phyloP scores from a whole-genome alignment of 2,113 vertebrate species.

The Chloropsis cyanopogon region DNA sequence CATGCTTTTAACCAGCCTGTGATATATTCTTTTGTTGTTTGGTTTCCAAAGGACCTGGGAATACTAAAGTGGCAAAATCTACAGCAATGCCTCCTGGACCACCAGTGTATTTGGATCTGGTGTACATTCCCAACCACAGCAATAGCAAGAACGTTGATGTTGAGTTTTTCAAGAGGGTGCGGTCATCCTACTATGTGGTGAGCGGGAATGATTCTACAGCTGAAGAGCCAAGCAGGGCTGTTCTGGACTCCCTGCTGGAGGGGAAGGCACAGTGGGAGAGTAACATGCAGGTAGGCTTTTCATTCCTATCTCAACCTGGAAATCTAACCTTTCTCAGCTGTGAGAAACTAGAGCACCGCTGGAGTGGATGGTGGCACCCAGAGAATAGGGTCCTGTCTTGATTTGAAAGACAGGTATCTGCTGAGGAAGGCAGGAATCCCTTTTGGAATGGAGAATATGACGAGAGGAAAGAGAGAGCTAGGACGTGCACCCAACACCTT shows the following conservation, averaged over 20 bases:
- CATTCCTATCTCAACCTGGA: neutral
- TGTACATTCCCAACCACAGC: slow-evolving; percentile 97
- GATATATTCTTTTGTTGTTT: neutral
- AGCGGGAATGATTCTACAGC: slow-evolving; percentile 90
- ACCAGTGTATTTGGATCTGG: slow-evolving; percentile 93
- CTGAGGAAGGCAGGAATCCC: neutral
- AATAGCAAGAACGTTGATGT: slow-evolving; percentile 92
- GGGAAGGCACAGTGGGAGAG: slow-evolving; percentile 93
- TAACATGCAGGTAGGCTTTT: slow-evolving; percentile 86
- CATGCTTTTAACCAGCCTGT: neutral
- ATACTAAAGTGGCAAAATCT: slow-evolving; percentile 77
- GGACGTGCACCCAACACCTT: neutral
- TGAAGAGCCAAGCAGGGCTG: slow-evolving; percentile 89
- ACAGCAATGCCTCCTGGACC: slow-evolving; percentile 83
- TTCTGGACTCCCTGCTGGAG: slow-evolving; percentile 91
- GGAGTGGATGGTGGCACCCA: fast-evolving
- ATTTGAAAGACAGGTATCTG: neutral
- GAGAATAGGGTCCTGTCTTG: too few species aligned
- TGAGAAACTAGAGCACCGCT: neutral
- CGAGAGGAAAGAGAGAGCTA: neutral
- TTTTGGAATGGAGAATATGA: neutral
- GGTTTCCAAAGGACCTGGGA: slow-evolving; percentile 75
- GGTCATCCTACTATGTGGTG: slow-evolving; percentile 95
- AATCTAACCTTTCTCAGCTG: neutral
- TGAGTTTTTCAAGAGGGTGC: slow-evolving; percentile 94